Evolutionary conservation across 2,113 vertebrate species (phyloP), one percentile per base, ranked within the genome.

Genomic region (Dissostichus mawsoni): DNA sequence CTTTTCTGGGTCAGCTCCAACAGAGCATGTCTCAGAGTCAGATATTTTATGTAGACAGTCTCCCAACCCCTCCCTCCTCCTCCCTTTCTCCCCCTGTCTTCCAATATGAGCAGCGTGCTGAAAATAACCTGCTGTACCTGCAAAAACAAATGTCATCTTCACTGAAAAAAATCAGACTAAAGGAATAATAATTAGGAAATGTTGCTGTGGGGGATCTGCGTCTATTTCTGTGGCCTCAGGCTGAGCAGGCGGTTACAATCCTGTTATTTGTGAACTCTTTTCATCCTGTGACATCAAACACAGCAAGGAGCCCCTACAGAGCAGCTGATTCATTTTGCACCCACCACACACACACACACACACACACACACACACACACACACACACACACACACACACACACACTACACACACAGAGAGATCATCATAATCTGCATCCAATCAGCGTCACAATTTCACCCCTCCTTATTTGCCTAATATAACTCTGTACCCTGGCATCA

Each of bases 1-100:
- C 80, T 79, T 91, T 93, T 92, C 88, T 93, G 88, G 92, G 90
- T 91, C 91, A 91, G 45, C 62, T 74, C 66, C 84, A 76, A 65
- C 78, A 67, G 8, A 80, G 81, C 80, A 20, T 76, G 77, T 80
- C 88, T 88, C 55, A 48, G 36, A 8, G 61, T 74, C 41, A 3
- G 67, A 61, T 83, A 87, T 92, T 91, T 87, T 79, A 91, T 90
- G 85, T 36, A 71, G 76, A 82, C 83, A 76, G 67, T 14, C 23
- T 44, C 67, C 17, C 64, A 2, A 2, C 23, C 68, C 36, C 44
- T 50, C 29, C 8, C 18, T 5, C n/a, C 41, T 1, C 3, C 50
- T 3, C 17, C 51, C 53, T 52, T 70, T 64, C 84, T 29, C 29
- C 29, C 29, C 29, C 3, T 29, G 29, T 29, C 29, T 29, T 29